These are phyloP conservation scores for Acipenser oxyrinchus DNA, from an alignment of 2,797 vertebrate genomes.

Conservation along the genomic window DNA sequence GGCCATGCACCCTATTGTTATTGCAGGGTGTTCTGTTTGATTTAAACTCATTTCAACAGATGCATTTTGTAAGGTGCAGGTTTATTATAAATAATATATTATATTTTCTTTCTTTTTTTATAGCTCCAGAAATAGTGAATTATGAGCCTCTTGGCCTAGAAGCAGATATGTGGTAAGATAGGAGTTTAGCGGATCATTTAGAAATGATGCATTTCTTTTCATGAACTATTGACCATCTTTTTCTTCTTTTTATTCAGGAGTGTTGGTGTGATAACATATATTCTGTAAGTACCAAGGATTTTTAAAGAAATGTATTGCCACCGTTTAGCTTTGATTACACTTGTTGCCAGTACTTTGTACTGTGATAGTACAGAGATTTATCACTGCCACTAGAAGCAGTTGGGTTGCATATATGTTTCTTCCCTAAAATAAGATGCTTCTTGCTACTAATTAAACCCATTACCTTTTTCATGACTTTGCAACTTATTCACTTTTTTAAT, in stretches of 20 bases:
- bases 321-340: too few species aligned
- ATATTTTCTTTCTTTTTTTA: constrained; percentile 21
- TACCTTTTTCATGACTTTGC: background rate
- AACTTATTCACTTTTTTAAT: background rate
- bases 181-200: constrained; percentile 3
- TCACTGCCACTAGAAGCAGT: too few species aligned
- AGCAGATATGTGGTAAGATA: constrained; percentile 96
- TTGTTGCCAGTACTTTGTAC: too few species aligned
- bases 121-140: constrained; percentile 97
- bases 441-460: background rate
- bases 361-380: too few species aligned
- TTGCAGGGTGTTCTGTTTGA: too few species aligned
- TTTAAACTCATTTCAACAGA: too few species aligned
- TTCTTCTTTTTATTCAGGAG: constrained; percentile 52
- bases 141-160: constrained; percentile 93
- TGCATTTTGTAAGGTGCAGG: too few species aligned
- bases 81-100: too few species aligned
- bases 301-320: background rate
- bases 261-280: constrained; percentile 74
- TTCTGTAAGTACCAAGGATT: constrained; percentile 64
- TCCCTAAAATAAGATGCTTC: too few species aligned
- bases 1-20: too few species aligned
- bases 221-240: constrained; percentile 12
- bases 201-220: constrained; percentile 11
- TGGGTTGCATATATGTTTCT: too few species aligned